Evolutionary conservation across 2,888 invertebrate species (phyloP).

Genomic region (Cyclophora albipunctata): DNA sequence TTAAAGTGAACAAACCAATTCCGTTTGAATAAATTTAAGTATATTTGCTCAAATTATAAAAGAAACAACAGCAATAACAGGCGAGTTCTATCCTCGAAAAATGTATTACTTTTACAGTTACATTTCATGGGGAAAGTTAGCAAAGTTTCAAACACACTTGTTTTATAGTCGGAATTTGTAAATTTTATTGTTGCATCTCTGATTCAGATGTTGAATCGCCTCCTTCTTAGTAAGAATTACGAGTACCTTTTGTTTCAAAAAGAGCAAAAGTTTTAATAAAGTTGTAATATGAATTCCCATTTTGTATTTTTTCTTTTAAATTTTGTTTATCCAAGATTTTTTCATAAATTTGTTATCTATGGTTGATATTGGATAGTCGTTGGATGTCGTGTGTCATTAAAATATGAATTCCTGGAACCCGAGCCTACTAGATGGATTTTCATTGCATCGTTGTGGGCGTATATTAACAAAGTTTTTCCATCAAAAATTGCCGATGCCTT

Average conservation of each 20-base stretch:
- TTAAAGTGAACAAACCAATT: slow-evolving; percentile 1
- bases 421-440: too few species aligned
- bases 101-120: slow-evolving; percentile 30
- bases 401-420: too few species aligned
- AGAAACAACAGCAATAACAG: background rate
- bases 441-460: too few species aligned
- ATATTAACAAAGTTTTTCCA: too few species aligned
- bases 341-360: too few species aligned
- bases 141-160: slow-evolving; percentile 29
- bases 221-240: slow-evolving; percentile 15
- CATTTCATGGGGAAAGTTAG: slow-evolving; percentile 32
- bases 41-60: background rate
- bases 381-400: too few species aligned
- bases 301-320: background rate
- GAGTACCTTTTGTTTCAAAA: slow-evolving; percentile 13
- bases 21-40: background rate
- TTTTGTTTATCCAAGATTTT: too few species aligned
- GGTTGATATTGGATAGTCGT: too few species aligned
- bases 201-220: slow-evolving; percentile 23
- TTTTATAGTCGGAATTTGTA: slow-evolving; percentile 47
- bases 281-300: too few species aligned
- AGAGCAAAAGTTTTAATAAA: slow-evolving; percentile 2
- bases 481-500: too few species aligned
- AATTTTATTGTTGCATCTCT: slow-evolving; percentile 37
- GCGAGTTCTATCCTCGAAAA: slow-evolving; percentile 4